A percentile compares a stretch with the other conserved stretches of the same genome.
These are phyloP conservation scores for Psylliodes chrysocephalus DNA, from an alignment of 2,888 invertebrate genomes.

Conservation along the genomic window DNA sequence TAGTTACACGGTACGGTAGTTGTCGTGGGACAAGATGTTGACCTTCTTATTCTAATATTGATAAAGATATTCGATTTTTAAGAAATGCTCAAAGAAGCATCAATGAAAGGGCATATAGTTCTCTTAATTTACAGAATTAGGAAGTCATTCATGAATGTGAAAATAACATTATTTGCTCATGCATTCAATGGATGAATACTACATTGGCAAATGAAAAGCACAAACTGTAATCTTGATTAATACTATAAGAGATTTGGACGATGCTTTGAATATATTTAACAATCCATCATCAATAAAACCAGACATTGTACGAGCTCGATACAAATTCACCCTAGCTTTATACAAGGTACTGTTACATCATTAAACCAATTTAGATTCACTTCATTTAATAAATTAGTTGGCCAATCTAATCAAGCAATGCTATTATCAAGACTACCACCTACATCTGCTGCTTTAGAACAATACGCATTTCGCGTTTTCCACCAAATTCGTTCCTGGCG, in stretches of 20 bases:
- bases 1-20: conserved; percentile 11
- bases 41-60: conserved; percentile 17
- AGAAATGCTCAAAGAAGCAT: conserved; percentile 5
- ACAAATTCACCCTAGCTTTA: too few relatives aligned
- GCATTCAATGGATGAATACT: conserved; percentile 14
- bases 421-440: conserved; percentile 5
- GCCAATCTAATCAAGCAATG: conserved; percentile 4
- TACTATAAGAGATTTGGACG: conserved; percentile 15
- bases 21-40: conserved; percentile 22
- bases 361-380: too few relatives aligned
- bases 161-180: conserved; percentile 14
- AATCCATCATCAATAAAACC: too few relatives aligned
- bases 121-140: neutral
- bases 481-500: too few relatives aligned
- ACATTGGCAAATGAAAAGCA: conserved; percentile 14
- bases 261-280: neutral
- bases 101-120: conserved; percentile 10
- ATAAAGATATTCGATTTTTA: conserved; percentile 20
- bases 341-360: too few relatives aligned
- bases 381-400: neutral
- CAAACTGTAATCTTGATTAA: conserved; percentile 12
- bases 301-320: too few relatives aligned
- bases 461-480: too few relatives aligned
- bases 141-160: neutral
- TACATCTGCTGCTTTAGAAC: too few relatives aligned